Percentiles rank a stretch among this genome's conserved stretches.
Conservation (phyloP, 2,113 vertebrate species). For the Urocitellus parryii region DNA sequence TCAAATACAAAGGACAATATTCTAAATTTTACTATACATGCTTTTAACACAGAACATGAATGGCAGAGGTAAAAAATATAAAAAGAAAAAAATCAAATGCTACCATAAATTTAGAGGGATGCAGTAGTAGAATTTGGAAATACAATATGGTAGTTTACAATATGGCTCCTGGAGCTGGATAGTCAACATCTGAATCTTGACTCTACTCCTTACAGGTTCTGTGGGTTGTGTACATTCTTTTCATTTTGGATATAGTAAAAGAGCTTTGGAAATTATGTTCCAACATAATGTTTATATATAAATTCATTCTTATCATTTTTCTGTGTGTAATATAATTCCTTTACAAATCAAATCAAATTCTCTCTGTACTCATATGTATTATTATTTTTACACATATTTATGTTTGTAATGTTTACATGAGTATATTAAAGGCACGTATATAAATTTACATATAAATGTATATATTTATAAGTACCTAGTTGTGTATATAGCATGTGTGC, state of each 20-base stretch:
- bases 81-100: neutral
- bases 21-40: neutral
- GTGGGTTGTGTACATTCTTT: neutral
- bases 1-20: neutral
- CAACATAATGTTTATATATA: neutral
- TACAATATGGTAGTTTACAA: neutral
- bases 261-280: neutral
- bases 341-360: neutral
- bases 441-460: neutral
- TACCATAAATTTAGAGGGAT: neutral
- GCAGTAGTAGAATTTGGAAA: neutral
- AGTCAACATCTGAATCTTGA: neutral
- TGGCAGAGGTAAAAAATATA: neutral
- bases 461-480: neutral
- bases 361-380: neutral
- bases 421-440: neutral
- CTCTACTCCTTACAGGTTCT: neutral
- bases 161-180: neutral
- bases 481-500: neutral
- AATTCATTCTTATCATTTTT: neutral
- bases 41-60: neutral
- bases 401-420: neutral
- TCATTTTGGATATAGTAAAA: neutral
- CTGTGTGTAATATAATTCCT: neutral
- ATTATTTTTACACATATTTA: neutral